These are phyloP conservation scores for Rhamnusium bicolor DNA, from an alignment of 2,888 invertebrate species.

Conservation along the genomic window DNA sequence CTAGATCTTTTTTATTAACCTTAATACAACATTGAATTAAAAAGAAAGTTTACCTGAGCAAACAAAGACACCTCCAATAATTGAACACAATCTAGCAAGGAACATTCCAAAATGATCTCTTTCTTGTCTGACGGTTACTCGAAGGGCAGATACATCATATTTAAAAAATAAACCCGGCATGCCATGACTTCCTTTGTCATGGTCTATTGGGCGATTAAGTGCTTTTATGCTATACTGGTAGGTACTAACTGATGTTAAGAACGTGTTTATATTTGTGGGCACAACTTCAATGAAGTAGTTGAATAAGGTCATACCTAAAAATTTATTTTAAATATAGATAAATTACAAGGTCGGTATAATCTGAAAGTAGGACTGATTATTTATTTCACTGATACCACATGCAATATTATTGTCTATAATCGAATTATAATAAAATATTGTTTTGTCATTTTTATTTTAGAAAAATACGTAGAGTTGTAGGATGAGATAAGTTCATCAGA, in stretches of 20 bases:
- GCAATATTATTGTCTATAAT: too few relatives aligned
- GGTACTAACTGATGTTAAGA: constrained; percentile 82
- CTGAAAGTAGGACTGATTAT: neutral
- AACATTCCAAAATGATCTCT: constrained; percentile 86
- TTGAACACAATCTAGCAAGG: constrained; percentile 89
- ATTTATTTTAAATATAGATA: neutral
- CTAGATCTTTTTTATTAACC: too few relatives aligned
- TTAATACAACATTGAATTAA: neutral
- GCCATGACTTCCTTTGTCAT: constrained; percentile 88
- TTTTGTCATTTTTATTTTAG: too few relatives aligned
- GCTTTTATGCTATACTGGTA: constrained; percentile 97
- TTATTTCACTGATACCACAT: too few relatives aligned
- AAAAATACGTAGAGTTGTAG: too few relatives aligned
- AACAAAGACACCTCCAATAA: constrained; percentile 94
- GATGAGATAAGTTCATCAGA: too few relatives aligned
- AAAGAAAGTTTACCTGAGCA: constrained; percentile 76
- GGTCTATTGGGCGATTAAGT: constrained; percentile 84
- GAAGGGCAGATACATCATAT: constrained; percentile 93
- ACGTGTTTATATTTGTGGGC: constrained; percentile 92
- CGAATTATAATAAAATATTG: too few relatives aligned
- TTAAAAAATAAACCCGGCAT: constrained; percentile 96
- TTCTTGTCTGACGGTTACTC: constrained; percentile 87
- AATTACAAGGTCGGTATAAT: too few relatives aligned
- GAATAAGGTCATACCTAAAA: constrained; percentile 83
- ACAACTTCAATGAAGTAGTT: constrained; percentile 98